A percentile compares a stretch with the other conserved stretches of the same genome.
These are phyloP conservation scores for Galleria mellonella DNA, from an alignment of 1,140 invertebrate genomes.

Conservation along the genomic window DNA sequence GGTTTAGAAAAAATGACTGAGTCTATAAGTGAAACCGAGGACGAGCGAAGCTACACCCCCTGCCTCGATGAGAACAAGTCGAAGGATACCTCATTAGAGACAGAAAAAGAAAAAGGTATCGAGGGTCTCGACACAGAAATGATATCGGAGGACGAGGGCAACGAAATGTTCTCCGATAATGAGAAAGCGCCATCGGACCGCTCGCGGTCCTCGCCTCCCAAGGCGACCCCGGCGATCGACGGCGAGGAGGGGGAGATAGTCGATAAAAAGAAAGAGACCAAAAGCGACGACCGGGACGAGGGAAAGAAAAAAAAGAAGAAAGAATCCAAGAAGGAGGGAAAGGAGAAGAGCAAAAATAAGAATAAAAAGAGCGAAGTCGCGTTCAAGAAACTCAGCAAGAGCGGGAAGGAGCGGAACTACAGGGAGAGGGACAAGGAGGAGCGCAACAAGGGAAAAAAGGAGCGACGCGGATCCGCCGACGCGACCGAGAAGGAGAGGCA, in stretches of 20 bases:
- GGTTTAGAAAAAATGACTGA: constrained; percentile 74
- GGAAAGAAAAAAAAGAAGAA: constrained; percentile 61
- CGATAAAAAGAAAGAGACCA: constrained; percentile 74
- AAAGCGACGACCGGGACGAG: constrained; percentile 29
- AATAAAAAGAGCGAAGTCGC: constrained; percentile 63
- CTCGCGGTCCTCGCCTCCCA: constrained; percentile 45
- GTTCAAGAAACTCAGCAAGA: constrained; percentile 89
- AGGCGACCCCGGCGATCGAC: constrained; percentile 39
- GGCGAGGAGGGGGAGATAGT: constrained; percentile 75
- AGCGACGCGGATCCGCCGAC: constrained; percentile 44
- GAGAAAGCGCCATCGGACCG: constrained; percentile 44
- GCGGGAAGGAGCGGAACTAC: constrained; percentile 87
- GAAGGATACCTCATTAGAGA: constrained; percentile 57
- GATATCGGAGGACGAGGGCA: constrained; percentile 81
- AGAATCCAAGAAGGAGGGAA: constrained; percentile 56
- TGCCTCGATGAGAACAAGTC: constrained; percentile 78
- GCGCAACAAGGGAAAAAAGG: constrained; percentile 11
- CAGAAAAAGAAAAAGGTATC: constrained; percentile 66
- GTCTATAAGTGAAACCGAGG: constrained; percentile 76
- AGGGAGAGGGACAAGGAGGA: constrained; percentile 78
- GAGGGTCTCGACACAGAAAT: constrained; percentile 81
- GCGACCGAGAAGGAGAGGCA: constrained; percentile 31
- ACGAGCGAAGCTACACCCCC: constrained; percentile 79
- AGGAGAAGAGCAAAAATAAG: constrained; percentile 55
- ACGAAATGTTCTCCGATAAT: constrained; percentile 75